Evolutionary conservation across 2,888 invertebrate genomes (phyloP), one percentile per base, ranked within the genome.

Genomic region (Tridacna crocea): DNA sequence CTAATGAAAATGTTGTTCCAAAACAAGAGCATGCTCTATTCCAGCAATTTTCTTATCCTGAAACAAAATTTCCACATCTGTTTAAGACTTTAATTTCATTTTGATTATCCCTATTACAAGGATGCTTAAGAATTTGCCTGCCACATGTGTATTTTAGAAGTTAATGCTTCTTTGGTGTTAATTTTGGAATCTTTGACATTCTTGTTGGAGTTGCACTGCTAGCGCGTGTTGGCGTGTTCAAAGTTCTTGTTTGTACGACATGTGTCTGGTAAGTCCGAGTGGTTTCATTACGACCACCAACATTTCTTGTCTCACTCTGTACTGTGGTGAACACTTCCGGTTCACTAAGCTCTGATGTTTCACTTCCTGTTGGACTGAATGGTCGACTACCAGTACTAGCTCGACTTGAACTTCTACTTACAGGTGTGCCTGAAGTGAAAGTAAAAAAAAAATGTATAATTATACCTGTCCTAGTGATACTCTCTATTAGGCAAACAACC

Each of bases 321-420:
- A 93, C 88, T n/a, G 93, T 92, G n/a, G 93, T 93, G 86, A 87
- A 93, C 26, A 93, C 90, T 77, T 93, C 93, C 19, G 93, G 92
- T 83, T 92, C 91, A 77, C 88, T 89, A 13, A 88, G 79, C 74
- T 92, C 92, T 17, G 91, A 92, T 10, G 89, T 87, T 93, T 97
- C 98, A 68, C 98, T 98, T 88, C 98, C 98, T 93, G 98, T 98
- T 90, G 98, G 96, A 89, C 98, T 98, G 27, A 98, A 97, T 87
- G 98, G 98, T 94, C 98, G 98, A 87, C 95, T 95, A n/a, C 90
- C 90, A 24, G 90, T 91, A 68, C 90, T 90, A 51, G 90, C 88
- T 91, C 98, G 96, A 81, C 98, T 98, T 82, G 97, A 91, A 78
- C 90, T 90, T 58, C 91, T 83, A 85, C 92, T 89, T 0, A 84